Percentiles rank a stretch among this genome's conserved stretches.
Conservation (phyloP, 2,113 vertebrate genomes). For the western clawed frog (Xenopus tropicalis) region DNA sequence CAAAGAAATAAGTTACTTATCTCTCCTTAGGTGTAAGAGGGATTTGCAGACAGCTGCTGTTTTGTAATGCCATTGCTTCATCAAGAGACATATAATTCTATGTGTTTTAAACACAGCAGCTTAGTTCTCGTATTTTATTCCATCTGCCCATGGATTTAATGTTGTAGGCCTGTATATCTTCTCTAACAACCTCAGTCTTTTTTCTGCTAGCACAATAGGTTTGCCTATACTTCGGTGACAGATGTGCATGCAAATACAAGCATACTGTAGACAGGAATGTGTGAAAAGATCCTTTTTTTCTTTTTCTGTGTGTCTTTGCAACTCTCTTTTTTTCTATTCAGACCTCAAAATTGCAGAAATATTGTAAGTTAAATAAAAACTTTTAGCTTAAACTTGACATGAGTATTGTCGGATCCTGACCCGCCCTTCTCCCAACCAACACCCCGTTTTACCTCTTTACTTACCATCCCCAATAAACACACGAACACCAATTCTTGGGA, state of each 20-base stretch:
- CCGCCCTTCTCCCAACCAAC: no score
- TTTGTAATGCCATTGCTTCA: conserved; percentile 27
- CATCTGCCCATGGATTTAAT: conserved; percentile 31
- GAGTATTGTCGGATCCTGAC: no score
- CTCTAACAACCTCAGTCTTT: conserved; percentile 50
- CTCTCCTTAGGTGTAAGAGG: conserved; percentile 1
- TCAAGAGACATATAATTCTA: conserved; percentile 28
- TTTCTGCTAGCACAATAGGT: conserved; percentile 46
- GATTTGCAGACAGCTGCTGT: conserved; percentile 25
- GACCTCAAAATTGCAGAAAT: no score
- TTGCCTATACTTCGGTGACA: conserved; percentile 56
- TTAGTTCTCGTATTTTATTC: conserved; percentile 29
- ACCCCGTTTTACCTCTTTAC: no score
- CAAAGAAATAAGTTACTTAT: conserved; percentile 14
- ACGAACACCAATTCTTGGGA: no score
- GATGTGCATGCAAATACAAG: conserved; percentile 43
- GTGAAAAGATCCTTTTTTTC: conserved; percentile 28
- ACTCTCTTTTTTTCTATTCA: neutral
- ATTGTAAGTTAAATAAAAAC: no score
- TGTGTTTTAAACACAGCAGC: conserved; percentile 23
- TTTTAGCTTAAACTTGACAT: no score
- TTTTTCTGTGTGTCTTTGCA: conserved; percentile 23
- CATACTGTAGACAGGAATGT: conserved; percentile 33
- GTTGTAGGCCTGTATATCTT: conserved; percentile 45
- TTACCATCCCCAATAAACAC: no score